Conservation (phyloP, 1,140 invertebrate species). For the Magallana angulata region DNA sequence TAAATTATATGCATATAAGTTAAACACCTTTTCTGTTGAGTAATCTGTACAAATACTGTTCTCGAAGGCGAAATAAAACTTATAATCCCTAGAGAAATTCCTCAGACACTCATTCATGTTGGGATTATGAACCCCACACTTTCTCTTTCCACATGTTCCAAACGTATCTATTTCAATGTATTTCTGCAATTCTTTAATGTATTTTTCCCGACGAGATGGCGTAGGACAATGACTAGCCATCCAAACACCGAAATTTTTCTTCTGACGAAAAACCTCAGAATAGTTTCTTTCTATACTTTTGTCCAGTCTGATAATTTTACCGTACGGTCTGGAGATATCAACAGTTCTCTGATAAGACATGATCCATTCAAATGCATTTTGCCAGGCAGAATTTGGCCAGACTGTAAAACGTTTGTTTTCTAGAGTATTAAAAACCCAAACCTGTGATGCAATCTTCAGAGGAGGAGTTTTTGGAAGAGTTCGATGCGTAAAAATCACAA, state of each 20-base stretch:
- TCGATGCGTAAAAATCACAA: background rate
- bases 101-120: background rate
- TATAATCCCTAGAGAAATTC: background rate
- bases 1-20: background rate
- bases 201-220: background rate
- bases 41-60: constrained; percentile 3
- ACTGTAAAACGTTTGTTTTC: background rate
- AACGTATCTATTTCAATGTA: background rate
- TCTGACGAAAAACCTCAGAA: background rate
- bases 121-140: background rate
- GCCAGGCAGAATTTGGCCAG: background rate
- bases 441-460: too few relatives aligned
- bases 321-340: background rate
- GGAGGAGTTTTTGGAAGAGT: background rate
- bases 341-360: background rate
- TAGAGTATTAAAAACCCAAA: too few relatives aligned
- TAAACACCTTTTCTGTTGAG: background rate
- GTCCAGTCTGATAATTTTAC: background rate
- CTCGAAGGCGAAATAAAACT: background rate
- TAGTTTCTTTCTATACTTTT: background rate
- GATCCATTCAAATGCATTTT: background rate
- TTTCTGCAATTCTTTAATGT: background rate
- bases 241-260: background rate
- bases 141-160: background rate
- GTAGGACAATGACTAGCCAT: background rate